Evolutionary conservation across 2,888 invertebrate genomes (phyloP), one percentile per base, ranked within the genome.

Genomic region (Sarcophaga caerulescens): DNA sequence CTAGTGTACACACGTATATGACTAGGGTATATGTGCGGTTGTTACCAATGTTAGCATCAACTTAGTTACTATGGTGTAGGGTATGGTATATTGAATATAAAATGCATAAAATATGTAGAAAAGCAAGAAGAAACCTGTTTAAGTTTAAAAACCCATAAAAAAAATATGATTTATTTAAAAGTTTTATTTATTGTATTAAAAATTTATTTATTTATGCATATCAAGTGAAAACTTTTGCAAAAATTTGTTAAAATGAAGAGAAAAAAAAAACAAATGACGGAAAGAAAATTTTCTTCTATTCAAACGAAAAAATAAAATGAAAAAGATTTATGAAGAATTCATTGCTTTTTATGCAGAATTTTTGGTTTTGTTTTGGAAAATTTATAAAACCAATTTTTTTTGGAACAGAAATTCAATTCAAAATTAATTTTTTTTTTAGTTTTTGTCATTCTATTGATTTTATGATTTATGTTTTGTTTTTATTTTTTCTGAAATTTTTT

Each of bases 161-260:
- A 52, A 47, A 47, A 47, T 14, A 74, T 69, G 65, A 79, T 69
- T 83, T 83, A 74, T 83, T 74, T 35, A 63, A 66, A 83, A 68
- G 1, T 35, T 47, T 14, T 52, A 52, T 52, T 52, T 52, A 52
- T 47, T 52, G 12, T 35, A 2, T 35, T 35, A 35, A 35, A 35
- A 35, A 74, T 77, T 78, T 57, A 69, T 73, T 62, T 69, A 69
- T 79, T 75, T 84, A 79, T 84, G 74, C 74, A 79, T 79, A 74
- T 69, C 69, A 75, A 84, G 79, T 70, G 79, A 84, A 79, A 79
- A 79, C 14, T 79, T 52, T 52, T 52, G 52, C 17, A 14, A 52
- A 52, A 52, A 47, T 14, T 47, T 14, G 11, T 47, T 4, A 4
- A 47, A 47, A 47, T 12, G 47, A 14, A 47, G 3, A 52, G 1